Evolutionary conservation across 2,113 vertebrate genomes (phyloP).

Genomic region (Pavo muticus): DNA sequence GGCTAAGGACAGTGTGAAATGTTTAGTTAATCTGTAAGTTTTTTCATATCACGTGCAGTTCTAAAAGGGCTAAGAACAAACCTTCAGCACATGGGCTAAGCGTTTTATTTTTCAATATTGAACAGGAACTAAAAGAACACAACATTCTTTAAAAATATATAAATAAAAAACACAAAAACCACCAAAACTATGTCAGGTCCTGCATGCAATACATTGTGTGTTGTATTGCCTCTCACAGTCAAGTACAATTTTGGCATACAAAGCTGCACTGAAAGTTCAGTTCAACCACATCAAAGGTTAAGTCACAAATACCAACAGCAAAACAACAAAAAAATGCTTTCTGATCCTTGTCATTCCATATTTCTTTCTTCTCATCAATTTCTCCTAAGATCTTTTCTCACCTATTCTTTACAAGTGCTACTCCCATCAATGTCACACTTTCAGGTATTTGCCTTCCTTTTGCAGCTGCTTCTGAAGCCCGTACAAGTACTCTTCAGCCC

Average conservation of each 20-base stretch:
- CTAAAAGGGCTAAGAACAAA: not conserved
- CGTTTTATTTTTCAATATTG: slow-evolving; percentile 41
- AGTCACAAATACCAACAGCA: not conserved
- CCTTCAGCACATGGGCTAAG: not conserved
- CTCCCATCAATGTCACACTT: not conserved
- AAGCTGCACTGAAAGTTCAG: not conserved
- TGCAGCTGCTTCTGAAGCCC: not conserved
- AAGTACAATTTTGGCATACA: not conserved
- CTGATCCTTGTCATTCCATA: not conserved
- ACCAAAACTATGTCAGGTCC: not conserved
- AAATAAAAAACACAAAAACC: not conserved
- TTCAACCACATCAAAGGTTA: not conserved
- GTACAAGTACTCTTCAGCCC: not conserved
- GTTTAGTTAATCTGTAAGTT: slow-evolving; percentile 50
- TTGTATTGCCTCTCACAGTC: not conserved
- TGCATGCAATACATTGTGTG: not conserved
- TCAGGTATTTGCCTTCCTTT: not conserved
- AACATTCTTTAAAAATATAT: not conserved
- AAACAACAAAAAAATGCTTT: not conserved
- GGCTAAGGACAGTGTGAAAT: not conserved
- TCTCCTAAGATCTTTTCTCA: not conserved
- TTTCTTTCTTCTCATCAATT: not conserved
- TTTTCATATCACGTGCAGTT: slow-evolving; percentile 25
- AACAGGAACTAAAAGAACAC: not conserved
- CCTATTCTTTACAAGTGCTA: not conserved